These are phyloP conservation scores for Cercocebus atys DNA, from an alignment of 2,113 vertebrate species.

Conservation along the genomic window DNA sequence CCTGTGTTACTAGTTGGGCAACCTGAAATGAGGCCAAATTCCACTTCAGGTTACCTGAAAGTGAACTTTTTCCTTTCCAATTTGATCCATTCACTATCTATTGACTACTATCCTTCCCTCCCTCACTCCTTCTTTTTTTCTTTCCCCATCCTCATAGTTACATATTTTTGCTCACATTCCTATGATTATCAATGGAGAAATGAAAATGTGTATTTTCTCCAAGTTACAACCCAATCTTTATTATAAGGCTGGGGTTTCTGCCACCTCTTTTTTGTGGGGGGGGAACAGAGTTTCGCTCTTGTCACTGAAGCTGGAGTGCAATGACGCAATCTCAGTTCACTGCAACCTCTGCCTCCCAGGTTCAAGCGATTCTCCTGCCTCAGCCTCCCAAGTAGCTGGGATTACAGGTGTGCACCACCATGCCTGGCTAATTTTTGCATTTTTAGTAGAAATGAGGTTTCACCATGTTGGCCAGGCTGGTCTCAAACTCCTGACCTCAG, in stretches of 20 bases:
- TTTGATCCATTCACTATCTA: constrained; percentile 9
- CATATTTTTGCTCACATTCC: constrained; percentile 56
- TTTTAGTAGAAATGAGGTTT: too few species aligned
- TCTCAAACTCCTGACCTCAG: too few species aligned
- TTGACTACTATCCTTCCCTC: background rate
- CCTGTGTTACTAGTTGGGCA: background rate
- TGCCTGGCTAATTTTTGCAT: too few species aligned
- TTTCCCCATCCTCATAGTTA: constrained; percentile 4
- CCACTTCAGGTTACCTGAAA: constrained; percentile 37
- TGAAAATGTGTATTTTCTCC: constrained; percentile 52
- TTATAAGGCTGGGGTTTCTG: constrained; percentile 1
- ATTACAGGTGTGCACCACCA: too few species aligned
- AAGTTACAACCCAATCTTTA: constrained; percentile 43
- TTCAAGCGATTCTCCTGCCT: too few species aligned
- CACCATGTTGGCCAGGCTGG: too few species aligned
- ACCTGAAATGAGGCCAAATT: constrained; percentile 10
- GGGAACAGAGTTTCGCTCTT: too few species aligned
- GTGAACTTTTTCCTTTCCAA: background rate
- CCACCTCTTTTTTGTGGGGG: background rate
- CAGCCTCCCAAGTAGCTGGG: too few species aligned
- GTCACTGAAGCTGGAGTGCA: too few species aligned
- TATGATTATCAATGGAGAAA: constrained; percentile 59
- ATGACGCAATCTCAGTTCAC: too few species aligned
- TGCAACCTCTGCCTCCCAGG: too few species aligned
- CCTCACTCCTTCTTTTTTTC: background rate